Conservation (phyloP, 2,113 vertebrate genomes). For the Acinonyx jubatus region DNA sequence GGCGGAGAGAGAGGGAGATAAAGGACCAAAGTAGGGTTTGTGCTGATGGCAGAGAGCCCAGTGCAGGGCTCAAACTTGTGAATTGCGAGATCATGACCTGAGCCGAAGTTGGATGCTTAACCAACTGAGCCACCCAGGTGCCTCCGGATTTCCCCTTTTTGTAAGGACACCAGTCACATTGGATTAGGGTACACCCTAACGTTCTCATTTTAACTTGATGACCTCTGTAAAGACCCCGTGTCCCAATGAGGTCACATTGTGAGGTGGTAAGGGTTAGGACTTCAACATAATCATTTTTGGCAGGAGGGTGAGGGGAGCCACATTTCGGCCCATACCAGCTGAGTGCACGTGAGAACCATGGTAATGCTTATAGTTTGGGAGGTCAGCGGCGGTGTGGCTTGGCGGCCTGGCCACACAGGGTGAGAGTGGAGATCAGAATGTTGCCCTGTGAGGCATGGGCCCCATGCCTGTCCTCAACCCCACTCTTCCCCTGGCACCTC, state of each 20-base stretch:
- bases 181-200: background rate
- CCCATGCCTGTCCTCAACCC: background rate
- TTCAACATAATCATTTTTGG: background rate
- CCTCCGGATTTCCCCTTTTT: background rate
- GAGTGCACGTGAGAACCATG: background rate
- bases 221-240: background rate
- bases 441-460: background rate
- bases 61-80: too few species aligned
- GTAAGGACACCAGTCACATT: background rate
- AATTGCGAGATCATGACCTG: too few species aligned
- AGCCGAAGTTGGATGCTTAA: too few species aligned
- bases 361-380: background rate
- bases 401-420: accelerated
- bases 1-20: too few species aligned
- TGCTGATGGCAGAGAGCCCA: too few species aligned
- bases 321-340: background rate
- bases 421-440: background rate
- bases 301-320: too few species aligned
- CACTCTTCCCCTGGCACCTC: background rate
- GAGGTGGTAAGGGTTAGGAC: background rate
- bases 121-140: too few species aligned
- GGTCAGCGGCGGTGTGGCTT: background rate
- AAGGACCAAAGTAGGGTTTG: too few species aligned
- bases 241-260: background rate
- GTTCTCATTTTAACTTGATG: background rate